Percentiles rank a stretch among this genome's conserved stretches.
These are phyloP conservation scores for Ypsolopha scabrella DNA, from an alignment of 2,888 invertebrate genomes.

Conservation along the genomic window DNA sequence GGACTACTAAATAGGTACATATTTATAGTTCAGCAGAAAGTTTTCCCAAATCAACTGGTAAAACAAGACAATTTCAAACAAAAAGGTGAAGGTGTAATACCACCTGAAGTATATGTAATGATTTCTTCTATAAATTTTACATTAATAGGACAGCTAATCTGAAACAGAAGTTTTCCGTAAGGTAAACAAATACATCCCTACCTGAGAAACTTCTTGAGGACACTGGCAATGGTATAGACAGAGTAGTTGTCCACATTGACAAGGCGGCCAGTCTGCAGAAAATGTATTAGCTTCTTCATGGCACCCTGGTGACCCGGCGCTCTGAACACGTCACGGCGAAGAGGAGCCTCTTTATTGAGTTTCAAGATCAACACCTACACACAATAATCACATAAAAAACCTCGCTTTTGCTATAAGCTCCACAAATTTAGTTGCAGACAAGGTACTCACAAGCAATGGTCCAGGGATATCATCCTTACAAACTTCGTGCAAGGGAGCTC, in stretches of 20 bases:
- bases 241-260: conserved; percentile 96
- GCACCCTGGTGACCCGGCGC: conserved; percentile 96
- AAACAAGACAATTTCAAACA: too few species aligned
- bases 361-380: conserved; percentile 88
- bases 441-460: conserved; percentile 82
- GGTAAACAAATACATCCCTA: conserved; percentile 16
- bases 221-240: conserved; percentile 98
- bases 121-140: too few species aligned
- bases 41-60: too few species aligned
- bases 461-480: conserved; percentile 96
- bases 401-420: background rate
- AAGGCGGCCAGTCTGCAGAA: conserved; percentile 88
- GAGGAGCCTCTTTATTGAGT: conserved; percentile 94
- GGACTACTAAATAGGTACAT: too few species aligned
- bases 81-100: too few species aligned
- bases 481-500: conserved; percentile 90
- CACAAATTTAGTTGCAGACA: background rate
- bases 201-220: conserved; percentile 95
- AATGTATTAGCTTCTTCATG: conserved; percentile 93
- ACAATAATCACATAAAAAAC: conserved; percentile 16
- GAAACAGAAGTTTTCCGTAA: too few species aligned
- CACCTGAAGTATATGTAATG: too few species aligned
- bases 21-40: too few species aligned
- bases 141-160: too few species aligned
- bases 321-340: conserved; percentile 93